Percentiles rank a stretch among this genome's conserved stretches.
These are phyloP conservation scores for Drosophila hamatofila DNA, from an alignment of 2,888 invertebrate genomes.

Conservation along the genomic window DNA sequence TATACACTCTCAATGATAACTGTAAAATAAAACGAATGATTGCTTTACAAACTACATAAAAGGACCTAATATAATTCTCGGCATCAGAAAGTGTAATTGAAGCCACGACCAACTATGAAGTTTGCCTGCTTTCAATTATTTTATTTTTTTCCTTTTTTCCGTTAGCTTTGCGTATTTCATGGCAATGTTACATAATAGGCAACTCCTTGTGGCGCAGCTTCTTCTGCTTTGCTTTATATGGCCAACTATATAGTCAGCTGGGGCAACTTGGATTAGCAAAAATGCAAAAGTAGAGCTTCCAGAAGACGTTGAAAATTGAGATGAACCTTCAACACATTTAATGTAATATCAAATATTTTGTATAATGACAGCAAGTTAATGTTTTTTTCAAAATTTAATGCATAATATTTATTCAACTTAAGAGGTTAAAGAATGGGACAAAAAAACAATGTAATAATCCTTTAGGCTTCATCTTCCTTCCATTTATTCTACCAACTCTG, in stretches of 20 bases:
- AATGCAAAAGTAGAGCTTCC: neutral
- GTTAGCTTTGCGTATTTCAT: constrained; percentile 2
- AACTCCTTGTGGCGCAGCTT: constrained; percentile 18
- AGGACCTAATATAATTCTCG: neutral
- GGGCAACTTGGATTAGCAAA: neutral
- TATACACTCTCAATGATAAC: neutral
- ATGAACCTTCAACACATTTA: neutral
- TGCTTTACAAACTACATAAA: neutral
- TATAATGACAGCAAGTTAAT: neutral
- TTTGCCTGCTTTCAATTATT: constrained; percentile 14
- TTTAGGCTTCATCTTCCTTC: neutral
- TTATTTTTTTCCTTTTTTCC: neutral
- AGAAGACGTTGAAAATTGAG: neutral
- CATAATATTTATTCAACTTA: neutral
- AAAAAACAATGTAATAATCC: no score
- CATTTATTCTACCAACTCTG: neutral
- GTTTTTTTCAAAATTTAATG: neutral
- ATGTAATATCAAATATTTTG: neutral
- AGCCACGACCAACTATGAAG: constrained; percentile 11
- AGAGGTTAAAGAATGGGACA: no score
- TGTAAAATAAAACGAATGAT: no score
- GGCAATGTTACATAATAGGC: constrained; percentile 42
- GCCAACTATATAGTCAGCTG: neutral
- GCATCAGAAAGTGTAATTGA: neutral
- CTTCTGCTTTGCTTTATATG: neutral